Evolutionary conservation across 2,888 invertebrate genomes (phyloP).

Genomic region (Aricia artaxerxes): DNA sequence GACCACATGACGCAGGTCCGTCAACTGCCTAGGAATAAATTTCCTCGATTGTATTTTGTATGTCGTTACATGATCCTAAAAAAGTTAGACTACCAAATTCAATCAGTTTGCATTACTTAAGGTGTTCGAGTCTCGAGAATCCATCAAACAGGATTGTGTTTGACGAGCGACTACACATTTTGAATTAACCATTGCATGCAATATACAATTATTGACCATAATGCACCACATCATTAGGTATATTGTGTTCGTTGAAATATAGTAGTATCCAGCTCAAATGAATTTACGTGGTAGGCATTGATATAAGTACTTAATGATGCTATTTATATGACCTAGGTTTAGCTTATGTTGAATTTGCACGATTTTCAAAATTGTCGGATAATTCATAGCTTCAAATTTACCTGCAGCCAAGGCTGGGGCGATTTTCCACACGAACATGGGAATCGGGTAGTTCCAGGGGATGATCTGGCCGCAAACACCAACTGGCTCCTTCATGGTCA

Average conservation of each 20-base stretch:
- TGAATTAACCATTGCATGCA: neutral
- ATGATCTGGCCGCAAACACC: constrained; percentile 94
- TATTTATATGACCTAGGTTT: neutral
- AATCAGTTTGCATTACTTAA: neutral
- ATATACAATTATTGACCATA: neutral
- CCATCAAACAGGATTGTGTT: neutral
- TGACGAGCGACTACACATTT: neutral
- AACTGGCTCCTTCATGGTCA: constrained; percentile 94
- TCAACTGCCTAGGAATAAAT: too few relatives aligned
- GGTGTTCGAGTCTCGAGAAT: neutral
- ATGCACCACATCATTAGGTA: neutral
- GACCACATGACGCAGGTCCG: too few relatives aligned
- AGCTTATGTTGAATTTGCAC: neutral
- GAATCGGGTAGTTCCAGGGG: constrained; percentile 95
- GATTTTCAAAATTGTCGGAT: neutral
- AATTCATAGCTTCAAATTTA: constrained; percentile 50
- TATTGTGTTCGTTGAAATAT: neutral
- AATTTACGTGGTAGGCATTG: neutral
- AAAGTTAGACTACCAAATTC: neutral
- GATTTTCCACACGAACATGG: constrained; percentile 98
- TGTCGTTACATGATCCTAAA: neutral
- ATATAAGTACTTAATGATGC: constrained; percentile 32
- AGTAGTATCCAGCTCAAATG: neutral
- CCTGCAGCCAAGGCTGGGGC: constrained; percentile 88
- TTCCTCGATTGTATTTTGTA: too few relatives aligned